These are phyloP conservation scores for Philereme vetulata DNA, from an alignment of 2,888 invertebrate species.

Conservation along the genomic window DNA sequence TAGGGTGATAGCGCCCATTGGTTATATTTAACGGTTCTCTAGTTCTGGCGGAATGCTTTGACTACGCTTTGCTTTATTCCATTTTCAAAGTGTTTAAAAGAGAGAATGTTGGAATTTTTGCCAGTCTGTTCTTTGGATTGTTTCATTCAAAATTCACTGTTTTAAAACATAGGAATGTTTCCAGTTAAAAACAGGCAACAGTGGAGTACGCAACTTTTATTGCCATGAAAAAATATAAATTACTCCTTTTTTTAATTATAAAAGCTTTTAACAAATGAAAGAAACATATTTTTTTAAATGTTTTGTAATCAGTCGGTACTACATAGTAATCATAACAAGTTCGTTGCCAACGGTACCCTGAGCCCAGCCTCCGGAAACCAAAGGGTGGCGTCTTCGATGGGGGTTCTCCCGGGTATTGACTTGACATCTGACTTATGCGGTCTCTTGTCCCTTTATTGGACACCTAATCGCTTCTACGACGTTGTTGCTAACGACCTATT, in stretches of 20 bases:
- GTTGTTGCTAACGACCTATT: conserved; percentile 34
- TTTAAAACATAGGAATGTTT: not conserved
- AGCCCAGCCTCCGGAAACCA: conserved; percentile 16
- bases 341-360: conserved; percentile 12
- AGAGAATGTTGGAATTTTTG: conserved; percentile 10
- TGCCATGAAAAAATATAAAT: not conserved
- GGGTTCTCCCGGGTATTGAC: conserved; percentile 34
- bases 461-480: conserved; percentile 29
- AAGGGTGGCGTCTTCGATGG: conserved; percentile 28
- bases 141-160: conserved; percentile 1
- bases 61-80: conserved; percentile 36
- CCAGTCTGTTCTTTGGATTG: conserved; percentile 5
- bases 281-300: no score
- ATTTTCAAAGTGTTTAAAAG: conserved; percentile 5
- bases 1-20: conserved; percentile 37
- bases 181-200: not conserved
- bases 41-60: conserved; percentile 33
- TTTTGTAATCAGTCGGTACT: not conserved
- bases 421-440: conserved; percentile 43
- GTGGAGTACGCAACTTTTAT: not conserved
- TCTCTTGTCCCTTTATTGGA: conserved; percentile 34
- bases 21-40: conserved; percentile 28
- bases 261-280: no score
- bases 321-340: conserved; percentile 1
- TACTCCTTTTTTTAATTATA: not conserved